Conservation (phyloP, 53 echinoderm and acorn worm species). For the Paracentrotus lividus region DNA sequence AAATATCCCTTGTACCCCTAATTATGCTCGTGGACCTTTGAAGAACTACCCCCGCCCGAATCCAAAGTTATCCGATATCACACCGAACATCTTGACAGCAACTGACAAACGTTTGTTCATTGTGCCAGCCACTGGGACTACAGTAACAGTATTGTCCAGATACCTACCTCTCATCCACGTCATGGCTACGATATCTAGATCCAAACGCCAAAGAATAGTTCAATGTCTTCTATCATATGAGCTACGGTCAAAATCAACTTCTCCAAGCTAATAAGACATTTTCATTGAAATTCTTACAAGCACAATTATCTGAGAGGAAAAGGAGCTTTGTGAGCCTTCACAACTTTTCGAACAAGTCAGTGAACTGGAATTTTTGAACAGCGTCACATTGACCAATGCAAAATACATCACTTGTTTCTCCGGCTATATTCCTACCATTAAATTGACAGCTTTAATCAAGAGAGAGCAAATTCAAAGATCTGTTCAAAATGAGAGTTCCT, state of each 20-base stretch:
- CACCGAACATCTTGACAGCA: no score
- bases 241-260: not conserved
- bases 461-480: not conserved
- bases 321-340: not conserved
- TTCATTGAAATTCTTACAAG: not conserved
- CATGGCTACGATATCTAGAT: not conserved
- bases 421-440: not conserved
- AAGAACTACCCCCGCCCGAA: not conserved
- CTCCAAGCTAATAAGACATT: not conserved
- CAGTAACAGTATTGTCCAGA: constrained; percentile 2
- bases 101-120: not conserved
- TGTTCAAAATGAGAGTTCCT: not conserved
- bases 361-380: not conserved
- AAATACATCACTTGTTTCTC: not conserved
- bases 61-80: not conserved
- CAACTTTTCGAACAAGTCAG: not conserved
- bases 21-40: not conserved
- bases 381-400: not conserved
- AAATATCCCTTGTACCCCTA: not conserved
- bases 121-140: not conserved
- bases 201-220: not conserved
- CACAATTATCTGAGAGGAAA: not conserved
- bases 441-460: constrained; percentile 19
- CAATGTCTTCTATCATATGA: not conserved
- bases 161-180: not conserved